phyloP scores from a whole-genome alignment of 2,113 vertebrate species.

The Haemorhous mexicanus region DNA sequence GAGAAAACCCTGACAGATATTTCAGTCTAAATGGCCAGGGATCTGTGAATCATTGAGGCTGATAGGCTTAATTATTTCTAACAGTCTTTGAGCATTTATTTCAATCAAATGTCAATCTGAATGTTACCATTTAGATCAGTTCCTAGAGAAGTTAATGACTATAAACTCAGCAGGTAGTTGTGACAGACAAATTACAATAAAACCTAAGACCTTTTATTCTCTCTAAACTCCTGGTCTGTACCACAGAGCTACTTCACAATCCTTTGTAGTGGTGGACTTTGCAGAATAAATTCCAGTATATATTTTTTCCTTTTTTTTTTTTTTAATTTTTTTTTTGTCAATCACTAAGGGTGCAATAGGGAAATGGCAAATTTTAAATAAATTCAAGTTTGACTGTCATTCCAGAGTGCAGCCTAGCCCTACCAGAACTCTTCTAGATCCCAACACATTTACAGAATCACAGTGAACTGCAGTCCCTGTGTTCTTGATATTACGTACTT shows the following conservation, averaged over 20 bases:
- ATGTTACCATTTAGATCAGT: neutral
- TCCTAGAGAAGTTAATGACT: neutral
- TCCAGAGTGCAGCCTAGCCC: neutral
- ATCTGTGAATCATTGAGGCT: neutral
- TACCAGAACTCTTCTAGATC: neutral
- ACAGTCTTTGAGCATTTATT: neutral
- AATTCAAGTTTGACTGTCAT: neutral
- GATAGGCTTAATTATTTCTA: neutral
- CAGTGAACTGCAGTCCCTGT: neutral
- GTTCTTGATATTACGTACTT: neutral
- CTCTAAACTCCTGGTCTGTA: neutral
- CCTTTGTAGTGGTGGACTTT: neutral
- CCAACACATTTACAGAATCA: neutral
- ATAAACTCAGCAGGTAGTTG: neutral
- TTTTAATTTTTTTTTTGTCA: neutral
- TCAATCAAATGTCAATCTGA: neutral
- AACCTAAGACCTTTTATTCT: neutral
- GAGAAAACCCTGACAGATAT: neutral
- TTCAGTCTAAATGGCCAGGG: neutral
- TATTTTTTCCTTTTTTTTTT: accelerated
- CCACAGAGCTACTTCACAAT: neutral
- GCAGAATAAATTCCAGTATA: neutral
- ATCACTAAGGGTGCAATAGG: neutral
- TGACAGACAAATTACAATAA: neutral
- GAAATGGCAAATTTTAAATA: neutral